A percentile compares a stretch with the other conserved stretches of the same genome.
phyloP scores from a whole-genome alignment of 2,113 vertebrate species.

The Erpornis zantholeuca region DNA sequence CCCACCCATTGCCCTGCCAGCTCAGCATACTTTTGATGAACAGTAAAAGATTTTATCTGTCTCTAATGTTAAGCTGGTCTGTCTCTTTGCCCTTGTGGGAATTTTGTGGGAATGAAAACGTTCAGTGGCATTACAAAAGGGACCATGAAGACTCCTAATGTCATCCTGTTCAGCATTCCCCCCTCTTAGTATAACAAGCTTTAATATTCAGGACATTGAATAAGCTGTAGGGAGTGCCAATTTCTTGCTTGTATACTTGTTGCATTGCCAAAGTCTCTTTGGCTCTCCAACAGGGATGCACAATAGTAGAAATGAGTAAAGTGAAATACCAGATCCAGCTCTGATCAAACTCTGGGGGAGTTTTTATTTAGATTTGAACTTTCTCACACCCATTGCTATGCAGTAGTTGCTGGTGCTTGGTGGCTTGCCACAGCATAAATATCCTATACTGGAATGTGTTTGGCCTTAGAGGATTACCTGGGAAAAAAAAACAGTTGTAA shows the following conservation, averaged over 20 bases:
- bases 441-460: neutral
- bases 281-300: conserved; percentile 45
- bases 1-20: neutral
- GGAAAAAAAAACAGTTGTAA: neutral
- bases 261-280: conserved; percentile 43
- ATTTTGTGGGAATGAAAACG: conserved; percentile 9
- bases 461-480: conserved; percentile 12
- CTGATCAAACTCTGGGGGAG: conserved; percentile 15
- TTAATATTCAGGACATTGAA: conserved; percentile 34
- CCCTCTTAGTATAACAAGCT: conserved; percentile 40
- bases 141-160: conserved; percentile 9
- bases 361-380: conserved; percentile 61
- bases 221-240: neutral
- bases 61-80: neutral
- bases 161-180: conserved; percentile 28
- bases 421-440: neutral
- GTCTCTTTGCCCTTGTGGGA: neutral
- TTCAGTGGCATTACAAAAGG: neutral
- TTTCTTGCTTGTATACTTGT: conserved; percentile 13
- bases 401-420: neutral
- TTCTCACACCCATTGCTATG: conserved; percentile 43
- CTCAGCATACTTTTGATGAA: conserved; percentile 1
- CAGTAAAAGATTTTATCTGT: neutral
- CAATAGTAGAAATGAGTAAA: conserved; percentile 54
- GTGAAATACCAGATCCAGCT: conserved; percentile 47